These are phyloP conservation scores for Apodemia zela DNA, from an alignment of 2,888 invertebrate genomes.

Conservation along the genomic window DNA sequence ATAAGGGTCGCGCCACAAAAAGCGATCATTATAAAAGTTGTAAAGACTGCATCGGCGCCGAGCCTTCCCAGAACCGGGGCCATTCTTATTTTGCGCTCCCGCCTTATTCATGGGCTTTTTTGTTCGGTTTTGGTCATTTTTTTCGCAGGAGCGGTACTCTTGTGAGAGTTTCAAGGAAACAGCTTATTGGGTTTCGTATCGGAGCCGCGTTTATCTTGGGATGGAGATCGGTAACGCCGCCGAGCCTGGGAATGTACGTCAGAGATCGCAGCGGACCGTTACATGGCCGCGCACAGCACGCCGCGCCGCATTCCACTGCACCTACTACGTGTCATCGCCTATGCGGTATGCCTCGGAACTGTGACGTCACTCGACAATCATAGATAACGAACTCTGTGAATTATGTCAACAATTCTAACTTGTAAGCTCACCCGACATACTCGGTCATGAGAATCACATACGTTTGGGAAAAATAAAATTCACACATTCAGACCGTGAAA, in stretches of 20 bases:
- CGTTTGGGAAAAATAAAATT: conserved; percentile 12
- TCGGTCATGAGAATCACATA: conserved; percentile 15
- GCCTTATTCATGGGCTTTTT: conserved; percentile 71
- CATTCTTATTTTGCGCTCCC: conserved; percentile 79
- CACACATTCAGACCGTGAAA: conserved; percentile 9
- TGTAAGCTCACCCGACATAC: conserved; percentile 9
- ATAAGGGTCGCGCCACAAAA: conserved; percentile 71
- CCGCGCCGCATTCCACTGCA: conserved; percentile 38
- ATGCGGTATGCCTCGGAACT: conserved; percentile 21
- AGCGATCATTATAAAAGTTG: conserved; percentile 74
- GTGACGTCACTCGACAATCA: conserved; percentile 41
- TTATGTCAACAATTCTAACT: conserved; percentile 21
- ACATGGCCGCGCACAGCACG: conserved; percentile 35
- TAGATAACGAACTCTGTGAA: conserved; percentile 33
- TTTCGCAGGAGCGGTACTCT: conserved; percentile 68
- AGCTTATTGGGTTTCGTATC: conserved; percentile 76
- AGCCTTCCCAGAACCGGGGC: conserved; percentile 73
- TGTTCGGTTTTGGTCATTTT: conserved; percentile 64
- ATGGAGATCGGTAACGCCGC: conserved; percentile 52
- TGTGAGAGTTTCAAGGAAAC: conserved; percentile 76
- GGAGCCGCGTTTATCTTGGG: conserved; percentile 65
- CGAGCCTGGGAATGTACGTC: conserved; percentile 56
- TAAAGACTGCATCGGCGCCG: conserved; percentile 75
- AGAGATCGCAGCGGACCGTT: conserved; percentile 52
- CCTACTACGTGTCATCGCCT: conserved; percentile 47